phyloP scores from a whole-genome alignment of 2,797 vertebrate species.

The Trachurus trachurus region DNA sequence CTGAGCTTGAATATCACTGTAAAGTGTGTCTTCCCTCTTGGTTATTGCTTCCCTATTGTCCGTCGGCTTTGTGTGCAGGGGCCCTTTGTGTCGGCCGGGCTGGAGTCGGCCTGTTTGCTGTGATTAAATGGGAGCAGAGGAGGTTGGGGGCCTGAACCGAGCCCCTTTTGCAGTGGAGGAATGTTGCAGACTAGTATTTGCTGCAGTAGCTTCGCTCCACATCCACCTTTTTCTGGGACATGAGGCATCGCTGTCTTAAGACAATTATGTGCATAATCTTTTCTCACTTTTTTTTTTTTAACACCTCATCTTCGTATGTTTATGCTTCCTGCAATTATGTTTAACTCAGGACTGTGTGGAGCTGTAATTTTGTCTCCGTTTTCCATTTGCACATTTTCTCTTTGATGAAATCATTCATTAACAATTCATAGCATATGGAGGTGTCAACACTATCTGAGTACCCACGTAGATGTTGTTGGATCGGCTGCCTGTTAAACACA shows the following conservation, averaged over 20 bases:
- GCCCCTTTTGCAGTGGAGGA: constrained; percentile 53
- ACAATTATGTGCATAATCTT: background rate
- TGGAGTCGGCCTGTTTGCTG: constrained; percentile 69
- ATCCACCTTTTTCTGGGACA: constrained; percentile 3
- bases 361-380: background rate
- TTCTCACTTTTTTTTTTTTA: background rate
- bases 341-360: constrained; percentile 12
- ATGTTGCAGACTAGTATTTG: constrained; percentile 40
- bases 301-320: background rate
- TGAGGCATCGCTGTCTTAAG: background rate
- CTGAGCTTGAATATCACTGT: constrained; percentile 57
- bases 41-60: constrained; percentile 71
- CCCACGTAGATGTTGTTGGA: constrained; percentile 17
- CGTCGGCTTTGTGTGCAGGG: constrained; percentile 59
- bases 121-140: constrained; percentile 73
- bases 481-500: background rate
- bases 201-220: constrained; percentile 32
- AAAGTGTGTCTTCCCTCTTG: constrained; percentile 63
- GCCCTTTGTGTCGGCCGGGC: constrained; percentile 67
- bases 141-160: constrained; percentile 47
- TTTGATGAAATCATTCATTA: constrained; percentile 51
- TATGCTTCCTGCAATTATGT: background rate
- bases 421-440: constrained; percentile 37
- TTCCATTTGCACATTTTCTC: constrained; percentile 29
- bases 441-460: constrained; percentile 22